A percentile compares a stretch with the other conserved stretches of the same genome.
Conservation (phyloP, 2,888 invertebrate species). For the Tillus elongatus region DNA sequence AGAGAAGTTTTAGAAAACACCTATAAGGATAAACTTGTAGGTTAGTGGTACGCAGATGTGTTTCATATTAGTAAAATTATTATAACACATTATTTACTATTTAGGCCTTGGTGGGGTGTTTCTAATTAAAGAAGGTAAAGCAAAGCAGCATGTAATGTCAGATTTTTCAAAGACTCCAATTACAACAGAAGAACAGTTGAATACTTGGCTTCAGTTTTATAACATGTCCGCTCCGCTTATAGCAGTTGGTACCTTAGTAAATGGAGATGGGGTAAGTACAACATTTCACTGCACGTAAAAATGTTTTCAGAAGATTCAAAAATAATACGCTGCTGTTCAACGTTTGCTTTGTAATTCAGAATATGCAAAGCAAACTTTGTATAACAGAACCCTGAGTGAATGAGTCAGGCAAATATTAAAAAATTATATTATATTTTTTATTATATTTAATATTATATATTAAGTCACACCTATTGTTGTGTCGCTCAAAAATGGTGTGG, state of each 20-base stretch:
- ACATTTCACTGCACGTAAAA: background rate
- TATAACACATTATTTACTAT: slow-evolving; percentile 31
- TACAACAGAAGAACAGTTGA: slow-evolving; percentile 60
- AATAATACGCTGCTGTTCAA: no score
- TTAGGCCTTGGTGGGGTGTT: slow-evolving; percentile 84
- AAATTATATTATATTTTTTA: no score
- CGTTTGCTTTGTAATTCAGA: no score
- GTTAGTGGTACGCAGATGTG: slow-evolving; percentile 37
- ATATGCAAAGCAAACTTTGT: no score
- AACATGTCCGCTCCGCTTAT: slow-evolving; percentile 84
- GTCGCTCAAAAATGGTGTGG: no score
- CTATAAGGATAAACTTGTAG: slow-evolving; percentile 64
- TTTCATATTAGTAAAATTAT: slow-evolving; percentile 2
- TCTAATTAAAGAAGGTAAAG: slow-evolving; percentile 70
- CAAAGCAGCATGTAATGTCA: slow-evolving; percentile 91
- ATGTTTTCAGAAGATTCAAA: no score
- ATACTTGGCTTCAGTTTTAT: slow-evolving; percentile 85
- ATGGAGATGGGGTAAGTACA: slow-evolving; percentile 68
- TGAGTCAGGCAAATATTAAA: no score
- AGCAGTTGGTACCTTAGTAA: slow-evolving; percentile 79
- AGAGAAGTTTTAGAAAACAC: slow-evolving; percentile 57
- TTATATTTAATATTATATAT: no score
- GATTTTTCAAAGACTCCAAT: slow-evolving; percentile 76
- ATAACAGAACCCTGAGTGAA: no score
- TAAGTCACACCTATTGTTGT: no score